Conservation (phyloP, 2,113 vertebrate species). For the Lycocorax pyrrhopterus region DNA sequence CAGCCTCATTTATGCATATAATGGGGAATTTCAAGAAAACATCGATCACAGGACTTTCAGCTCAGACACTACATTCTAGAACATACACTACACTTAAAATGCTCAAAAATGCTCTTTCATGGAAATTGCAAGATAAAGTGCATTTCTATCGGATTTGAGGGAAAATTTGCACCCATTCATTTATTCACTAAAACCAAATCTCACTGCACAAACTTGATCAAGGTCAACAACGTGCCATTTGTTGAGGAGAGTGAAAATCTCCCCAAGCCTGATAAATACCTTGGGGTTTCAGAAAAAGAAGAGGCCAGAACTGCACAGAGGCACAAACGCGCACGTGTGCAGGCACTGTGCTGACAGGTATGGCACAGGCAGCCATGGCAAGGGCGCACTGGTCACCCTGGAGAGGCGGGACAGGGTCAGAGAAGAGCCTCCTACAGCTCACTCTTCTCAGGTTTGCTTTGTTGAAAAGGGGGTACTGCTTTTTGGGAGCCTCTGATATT, state of each 20-base stretch:
- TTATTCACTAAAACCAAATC: not conserved
- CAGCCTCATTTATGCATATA: not conserved
- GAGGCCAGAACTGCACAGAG: not conserved
- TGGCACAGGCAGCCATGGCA: not conserved
- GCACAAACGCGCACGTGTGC: not conserved
- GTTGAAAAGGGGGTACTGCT: not conserved
- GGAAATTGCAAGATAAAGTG: not conserved
- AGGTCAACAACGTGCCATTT: not conserved
- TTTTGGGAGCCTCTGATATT: not conserved
- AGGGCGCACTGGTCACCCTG: not conserved
- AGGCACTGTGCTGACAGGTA: rapidly evolving
- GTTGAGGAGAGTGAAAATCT: not conserved
- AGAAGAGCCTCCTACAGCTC: not conserved
- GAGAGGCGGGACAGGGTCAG: not conserved
- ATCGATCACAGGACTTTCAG: not conserved
- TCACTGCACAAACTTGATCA: not conserved
- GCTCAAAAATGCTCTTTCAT: not conserved
- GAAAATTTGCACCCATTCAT: not conserved
- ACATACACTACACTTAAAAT: not conserved
- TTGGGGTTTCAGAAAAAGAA: not conserved
- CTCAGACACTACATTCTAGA: not conserved
- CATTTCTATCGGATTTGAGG: not conserved
- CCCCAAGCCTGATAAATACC: not conserved
- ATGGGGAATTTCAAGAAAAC: not conserved
- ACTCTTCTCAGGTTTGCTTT: not conserved